phyloP scores from a whole-genome alignment of 2,888 invertebrate genomes.

The Plemyria rubiginata region DNA sequence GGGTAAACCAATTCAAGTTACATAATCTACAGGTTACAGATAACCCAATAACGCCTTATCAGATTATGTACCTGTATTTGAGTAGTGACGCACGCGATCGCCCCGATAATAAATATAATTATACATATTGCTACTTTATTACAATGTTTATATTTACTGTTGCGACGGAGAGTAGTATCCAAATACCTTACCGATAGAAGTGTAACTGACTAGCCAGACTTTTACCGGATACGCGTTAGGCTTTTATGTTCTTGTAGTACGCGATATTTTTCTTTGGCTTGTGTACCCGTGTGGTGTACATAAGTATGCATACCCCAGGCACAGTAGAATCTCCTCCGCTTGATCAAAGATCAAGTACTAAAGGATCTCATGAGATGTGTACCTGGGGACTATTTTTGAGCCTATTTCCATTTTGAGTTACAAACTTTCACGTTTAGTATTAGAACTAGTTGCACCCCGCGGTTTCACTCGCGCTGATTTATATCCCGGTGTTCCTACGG shows the following conservation, averaged over 20 bases:
- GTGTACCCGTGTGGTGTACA: too few species aligned
- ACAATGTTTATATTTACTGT: conserved; percentile 19
- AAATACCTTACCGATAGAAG: not conserved
- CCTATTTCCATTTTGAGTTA: too few species aligned
- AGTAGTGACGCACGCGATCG: conserved; percentile 33
- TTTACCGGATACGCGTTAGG: not conserved
- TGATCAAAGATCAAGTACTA: too few species aligned
- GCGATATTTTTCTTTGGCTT: too few species aligned
- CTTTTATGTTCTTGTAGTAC: not conserved
- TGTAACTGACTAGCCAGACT: conserved; percentile 1
- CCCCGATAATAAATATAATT: conserved; percentile 24
- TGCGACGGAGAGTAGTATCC: not conserved
- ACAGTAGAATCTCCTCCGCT: too few species aligned
- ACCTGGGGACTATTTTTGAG: too few species aligned
- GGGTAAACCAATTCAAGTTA: conserved; percentile 29
- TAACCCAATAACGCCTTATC: conserved; percentile 63
- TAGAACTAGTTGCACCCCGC: too few species aligned
- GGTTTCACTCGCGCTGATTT: too few species aligned
- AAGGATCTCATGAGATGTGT: too few species aligned
- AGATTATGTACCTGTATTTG: conserved; percentile 33
- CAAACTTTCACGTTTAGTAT: too few species aligned
- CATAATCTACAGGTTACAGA: conserved; percentile 41
- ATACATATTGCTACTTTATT: conserved; percentile 30
- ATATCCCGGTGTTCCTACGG: too few species aligned
- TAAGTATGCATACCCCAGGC: too few species aligned